Evolutionary conservation across 30 jellyfish, hydroid and myxozoan genomes (phyloP).

Genomic region (Hydractinia echinata): DNA sequence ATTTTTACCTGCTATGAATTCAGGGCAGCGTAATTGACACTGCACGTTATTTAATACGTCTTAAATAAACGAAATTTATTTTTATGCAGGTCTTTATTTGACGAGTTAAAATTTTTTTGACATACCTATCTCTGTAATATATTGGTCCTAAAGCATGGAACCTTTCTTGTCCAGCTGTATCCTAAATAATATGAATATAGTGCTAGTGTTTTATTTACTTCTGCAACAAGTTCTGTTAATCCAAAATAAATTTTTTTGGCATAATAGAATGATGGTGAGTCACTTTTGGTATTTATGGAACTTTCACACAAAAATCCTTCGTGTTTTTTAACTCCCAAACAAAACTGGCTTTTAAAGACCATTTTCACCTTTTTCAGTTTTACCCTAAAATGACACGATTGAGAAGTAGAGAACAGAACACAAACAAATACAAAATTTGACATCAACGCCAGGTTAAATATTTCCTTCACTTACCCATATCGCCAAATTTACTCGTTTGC

Average conservation of each 20-base stretch:
- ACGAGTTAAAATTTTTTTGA: not conserved
- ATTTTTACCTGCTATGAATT: too few relatives aligned
- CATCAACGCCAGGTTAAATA: not conserved
- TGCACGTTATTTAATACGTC: too few relatives aligned
- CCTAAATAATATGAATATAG: conserved; percentile 41
- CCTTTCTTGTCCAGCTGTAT: conserved; percentile 97
- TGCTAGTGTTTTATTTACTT: not conserved
- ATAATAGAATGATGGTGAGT: too few relatives aligned
- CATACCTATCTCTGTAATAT: conserved; percentile 93
- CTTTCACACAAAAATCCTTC: not conserved
- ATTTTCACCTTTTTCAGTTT: too few relatives aligned
- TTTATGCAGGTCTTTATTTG: too few relatives aligned
- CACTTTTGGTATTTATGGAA: not conserved
- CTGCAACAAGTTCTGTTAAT: too few relatives aligned
- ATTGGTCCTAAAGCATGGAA: conserved; percentile 97
- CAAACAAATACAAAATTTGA: not conserved
- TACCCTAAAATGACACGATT: too few relatives aligned
- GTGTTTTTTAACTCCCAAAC: not conserved
- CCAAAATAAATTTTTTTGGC: too few relatives aligned
- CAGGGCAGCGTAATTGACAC: too few relatives aligned
- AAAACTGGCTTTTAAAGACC: not conserved
- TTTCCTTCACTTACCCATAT: conserved; percentile 64
- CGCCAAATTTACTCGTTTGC: conserved; percentile 70
- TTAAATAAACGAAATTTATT: too few relatives aligned
- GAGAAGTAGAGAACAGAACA: not conserved